Base-by-base conservation (phyloP, 2,113 vertebrate genomes). In the Coregonus clupeaformis region DNA sequence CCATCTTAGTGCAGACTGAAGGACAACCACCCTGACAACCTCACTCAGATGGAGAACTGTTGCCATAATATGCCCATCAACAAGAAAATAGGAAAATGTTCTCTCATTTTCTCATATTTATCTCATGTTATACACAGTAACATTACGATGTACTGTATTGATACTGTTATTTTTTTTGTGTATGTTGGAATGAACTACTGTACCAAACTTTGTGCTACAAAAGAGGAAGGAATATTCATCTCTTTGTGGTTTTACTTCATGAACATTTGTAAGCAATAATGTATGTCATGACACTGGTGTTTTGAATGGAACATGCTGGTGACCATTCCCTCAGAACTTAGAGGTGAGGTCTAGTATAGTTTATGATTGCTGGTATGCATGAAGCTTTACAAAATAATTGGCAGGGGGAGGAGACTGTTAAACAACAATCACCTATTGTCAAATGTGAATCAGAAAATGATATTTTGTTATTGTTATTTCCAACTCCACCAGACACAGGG, bases 51-150 rank as follows among this genome's bases (percentile, higher is more conserved):
- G 67, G 59, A 70, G 47, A 74, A 65, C 14, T 1, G 24, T 76
- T 77, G 80, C 72, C 77, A 68, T 78, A 78, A 30, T 55, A 59
- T 14, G 0, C 1, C 2, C 6, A 47, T 47, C n/a, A 25, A 59
- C 9, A 72, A 66, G 16, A 67, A 67, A 27, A 67, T 67, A 32
- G 18, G 75, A 82, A 82, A n/a, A n/a, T n/a, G n/a, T n/a, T n/a
- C n/a, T n/a, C n/a, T n/a, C 82, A 78, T 79, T 69, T 77, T 29
- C 2, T 45, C 68, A 81, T 78, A 74, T 57, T 83, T 78, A 55
- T 86, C 84, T 89, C 64, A 85, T 86, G 79, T 20, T 76, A 75
- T 69, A 76, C 29, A 69, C 32, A n/a, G 52, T 78, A 68, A 69
- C 0, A 20, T 14, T n/a, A 77, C 63, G 62, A 42, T 76, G 60